Evolutionary conservation across 1,140 invertebrate genomes (phyloP).

Genomic region (Cataglyphis hispanica): DNA sequence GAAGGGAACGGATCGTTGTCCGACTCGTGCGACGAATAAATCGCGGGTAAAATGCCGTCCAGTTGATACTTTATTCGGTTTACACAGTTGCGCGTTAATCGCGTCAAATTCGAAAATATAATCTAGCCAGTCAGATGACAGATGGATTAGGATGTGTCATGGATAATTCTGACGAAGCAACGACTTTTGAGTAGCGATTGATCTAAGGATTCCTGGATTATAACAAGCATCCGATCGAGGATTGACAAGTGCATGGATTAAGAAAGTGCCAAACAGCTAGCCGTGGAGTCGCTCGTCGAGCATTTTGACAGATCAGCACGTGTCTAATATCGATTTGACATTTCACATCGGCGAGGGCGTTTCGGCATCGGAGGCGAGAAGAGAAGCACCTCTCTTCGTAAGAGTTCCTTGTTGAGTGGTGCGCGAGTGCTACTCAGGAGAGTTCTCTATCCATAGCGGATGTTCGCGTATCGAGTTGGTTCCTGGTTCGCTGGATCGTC

Average conservation of each 20-base stretch:
- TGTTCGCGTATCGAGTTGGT: constrained; percentile 50
- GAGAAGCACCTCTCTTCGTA: constrained; percentile 65
- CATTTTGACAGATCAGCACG: background rate
- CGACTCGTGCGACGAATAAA: constrained; percentile 38
- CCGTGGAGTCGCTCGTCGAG: background rate
- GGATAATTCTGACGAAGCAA: constrained; percentile 15
- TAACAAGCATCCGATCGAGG: background rate
- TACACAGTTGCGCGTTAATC: background rate
- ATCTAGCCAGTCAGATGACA: background rate
- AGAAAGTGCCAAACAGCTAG: background rate
- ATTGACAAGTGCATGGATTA: background rate
- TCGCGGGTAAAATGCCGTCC: constrained; percentile 65
- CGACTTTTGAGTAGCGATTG: background rate
- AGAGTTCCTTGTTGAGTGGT: constrained; percentile 68
- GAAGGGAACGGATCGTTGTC: constrained; percentile 82
- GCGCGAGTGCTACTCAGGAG: constrained; percentile 59
- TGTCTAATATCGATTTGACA: background rate
- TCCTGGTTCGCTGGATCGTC: constrained; percentile 71
- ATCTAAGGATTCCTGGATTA: background rate
- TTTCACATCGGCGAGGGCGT: background rate
- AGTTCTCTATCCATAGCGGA: constrained; percentile 25
- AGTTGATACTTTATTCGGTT: background rate
- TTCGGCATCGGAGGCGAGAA: constrained; percentile 43
- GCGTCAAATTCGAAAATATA: background rate
- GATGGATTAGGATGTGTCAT: background rate